phyloP scores from a whole-genome alignment of 2,797 vertebrate genomes.

The Scomberomorus guttatus region DNA sequence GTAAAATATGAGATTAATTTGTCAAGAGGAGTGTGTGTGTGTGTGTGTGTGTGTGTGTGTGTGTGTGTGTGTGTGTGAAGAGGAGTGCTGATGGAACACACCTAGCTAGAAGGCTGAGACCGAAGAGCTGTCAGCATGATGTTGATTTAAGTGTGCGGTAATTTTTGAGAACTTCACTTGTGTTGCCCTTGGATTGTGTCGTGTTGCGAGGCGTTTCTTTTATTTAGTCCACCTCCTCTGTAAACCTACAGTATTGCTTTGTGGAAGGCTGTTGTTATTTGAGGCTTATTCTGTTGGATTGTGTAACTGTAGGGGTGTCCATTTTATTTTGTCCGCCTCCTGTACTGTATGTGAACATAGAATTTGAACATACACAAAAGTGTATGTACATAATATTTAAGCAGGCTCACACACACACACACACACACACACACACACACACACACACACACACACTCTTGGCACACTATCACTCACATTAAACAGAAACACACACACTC shows the following conservation, averaged over 20 bases:
- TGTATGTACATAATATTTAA: conserved; percentile 1
- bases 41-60: conserved; percentile 20
- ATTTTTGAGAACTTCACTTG: conserved; percentile 26
- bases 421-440: conserved; percentile 11
- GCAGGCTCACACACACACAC: not conserved
- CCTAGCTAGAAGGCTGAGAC: conserved; percentile 36
- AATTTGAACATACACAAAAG: not conserved
- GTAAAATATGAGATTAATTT: conserved; percentile 78
- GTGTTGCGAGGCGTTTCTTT: not conserved
- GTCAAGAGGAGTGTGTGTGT: conserved; percentile 62
- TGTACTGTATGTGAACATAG: not conserved
- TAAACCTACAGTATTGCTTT: too few relatives aligned
- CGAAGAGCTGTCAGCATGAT: conserved; percentile 34
- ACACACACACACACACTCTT: conserved; percentile 26
- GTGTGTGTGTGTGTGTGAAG: conserved; percentile 33
- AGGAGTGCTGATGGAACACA: conserved; percentile 40
- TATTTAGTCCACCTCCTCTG: not conserved
- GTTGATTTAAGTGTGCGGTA: conserved; percentile 38
- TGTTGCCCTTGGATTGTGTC: conserved; percentile 10
- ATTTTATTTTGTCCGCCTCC: conserved; percentile 3
- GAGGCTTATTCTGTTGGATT: not conserved
- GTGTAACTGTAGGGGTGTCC: not conserved
- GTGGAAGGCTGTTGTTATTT: not conserved
- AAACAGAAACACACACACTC: conserved; percentile 14
- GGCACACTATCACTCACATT: not conserved